Base-by-base conservation (phyloP, 2,888 invertebrate genomes). In the Cordilura impudica region DNA sequence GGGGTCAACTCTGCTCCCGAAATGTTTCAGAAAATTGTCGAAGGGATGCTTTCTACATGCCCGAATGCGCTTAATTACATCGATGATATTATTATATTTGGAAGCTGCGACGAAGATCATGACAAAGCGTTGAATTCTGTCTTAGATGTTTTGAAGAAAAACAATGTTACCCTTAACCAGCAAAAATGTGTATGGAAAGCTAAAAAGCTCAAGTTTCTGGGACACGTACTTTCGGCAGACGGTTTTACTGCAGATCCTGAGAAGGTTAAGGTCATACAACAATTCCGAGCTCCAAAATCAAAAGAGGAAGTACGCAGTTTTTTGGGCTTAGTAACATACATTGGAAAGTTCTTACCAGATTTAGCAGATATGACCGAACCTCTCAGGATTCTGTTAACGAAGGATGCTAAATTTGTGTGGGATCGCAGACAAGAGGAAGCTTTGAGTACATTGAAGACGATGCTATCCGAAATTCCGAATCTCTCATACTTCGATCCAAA, bases 261-360 rank as follows among this genome's bases (percentile, higher is more conserved):
- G 21, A 82, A 84, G 75, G 31, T 84, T 6, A 81, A 83, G 60
- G 65, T 83, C 18, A 82, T 83, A 8, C 8, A 45, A 35, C 66
- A 83, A 7, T 85, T 86, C 49, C 77, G 83, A 61, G 60, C 83
- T 19, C 86, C 85, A 8, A 77, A 45, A 6, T 83, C 61, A 18
- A 83, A 83, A 69, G 85, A 85, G 47, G 87, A 85, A 72, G 61
- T 84, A 19, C 84, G 85, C 53, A 87, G 86, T 74, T 87, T 86
- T 72, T 76, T 86, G 6, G 87, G 87, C 0, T 47, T 87, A 51
- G 83, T 83, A 12, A 88, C 86, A 60, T 88, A 86, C 78, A 83
- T 73, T 54, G 85, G 76, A 12, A 81, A 78, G 18, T 78, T 81
- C n/a, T n/a, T n/a, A n/a, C n/a, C n/a, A n/a, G n/a, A n/a, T n/a